Conservation (phyloP, 2,797 vertebrate genomes). For the Spea hammondii region DNA sequence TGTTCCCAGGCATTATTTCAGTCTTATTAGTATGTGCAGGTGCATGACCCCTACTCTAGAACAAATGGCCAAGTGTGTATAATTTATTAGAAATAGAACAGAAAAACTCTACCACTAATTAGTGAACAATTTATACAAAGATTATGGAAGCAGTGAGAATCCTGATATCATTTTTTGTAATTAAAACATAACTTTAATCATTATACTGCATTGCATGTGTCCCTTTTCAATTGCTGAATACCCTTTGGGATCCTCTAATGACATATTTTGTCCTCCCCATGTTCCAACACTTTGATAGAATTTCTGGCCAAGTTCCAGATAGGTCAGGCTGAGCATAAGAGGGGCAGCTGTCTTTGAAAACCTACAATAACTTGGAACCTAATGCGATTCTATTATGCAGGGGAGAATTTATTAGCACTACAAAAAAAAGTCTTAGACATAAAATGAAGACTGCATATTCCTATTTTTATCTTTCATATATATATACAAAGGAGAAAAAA, state of each 20-base stretch:
- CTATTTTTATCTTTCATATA: too few relatives aligned
- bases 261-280: conserved; percentile 13
- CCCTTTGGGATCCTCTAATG: conserved; percentile 24
- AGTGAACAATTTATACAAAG: conserved; percentile 33
- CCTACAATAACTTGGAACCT: conserved; percentile 3
- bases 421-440: neutral
- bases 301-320: conserved; percentile 14
- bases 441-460: too few relatives aligned
- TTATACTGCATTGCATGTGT: neutral
- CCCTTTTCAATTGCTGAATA: neutral
- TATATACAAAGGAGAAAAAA: too few relatives aligned
- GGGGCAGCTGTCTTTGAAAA: conserved; percentile 22
- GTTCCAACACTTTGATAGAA: conserved; percentile 7
- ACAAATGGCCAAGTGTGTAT: conserved; percentile 10
- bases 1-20: neutral
- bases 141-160: conserved; percentile 8
- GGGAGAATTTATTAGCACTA: neutral
- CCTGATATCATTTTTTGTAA: conserved; percentile 28
- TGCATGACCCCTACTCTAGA: conserved; percentile 22
- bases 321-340: conserved; percentile 19
- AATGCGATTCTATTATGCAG: neutral
- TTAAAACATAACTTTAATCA: neutral
- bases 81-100: conserved; percentile 16
- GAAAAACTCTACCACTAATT: conserved; percentile 17
- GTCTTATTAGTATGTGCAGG: conserved; percentile 52